Base-by-base conservation (phyloP, 2,113 vertebrate genomes). In the Caretta caretta region DNA sequence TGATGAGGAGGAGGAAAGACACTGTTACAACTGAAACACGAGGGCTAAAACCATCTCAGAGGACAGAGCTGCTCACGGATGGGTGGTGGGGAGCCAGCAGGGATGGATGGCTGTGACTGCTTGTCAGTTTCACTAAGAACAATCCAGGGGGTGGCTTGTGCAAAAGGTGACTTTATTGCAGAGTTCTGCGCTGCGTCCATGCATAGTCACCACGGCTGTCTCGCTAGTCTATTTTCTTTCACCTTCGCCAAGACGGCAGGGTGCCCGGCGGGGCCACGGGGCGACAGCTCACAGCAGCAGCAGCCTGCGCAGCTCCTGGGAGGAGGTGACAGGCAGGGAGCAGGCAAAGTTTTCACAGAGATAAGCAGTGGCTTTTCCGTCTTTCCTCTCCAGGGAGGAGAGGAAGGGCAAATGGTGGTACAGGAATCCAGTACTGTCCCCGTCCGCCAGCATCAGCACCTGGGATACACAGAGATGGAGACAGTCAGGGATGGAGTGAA, bases 301-400 rank as follows among this genome's bases (percentile, higher is more conserved):
- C 49, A 98, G 97, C 79, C 97, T 98, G 20, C 97, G 98, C 22
- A 99, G 97, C 48, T 99, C 99, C 81, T 98, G 97, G 29, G 98
- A 97, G 13, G 99, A 99, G 0, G 99, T 99, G 97, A 99, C 89
- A 0, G 99, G 99, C 91, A 99, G 97, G 1, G 99, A 98, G 84
- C 99, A 99, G 76, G 98, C 65, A 31, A 99, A 99, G 97, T 99
- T 98, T 98, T 99, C 99, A 97, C 98, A 99, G 88, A 99, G 69
- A 1, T 99, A 99, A 46, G 99, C 99, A 0, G 99, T 99, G 95
- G 99, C 99, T 42, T 97, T 98, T 3, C 98, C 98, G 1, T 98
- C 98, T 90, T 98, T 98, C 57, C 97, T 95, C 80, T 97, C 93
- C 97, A 99, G 97, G 79, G 98, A 98, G 3, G 96, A 97, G 6